These are phyloP conservation scores for Phymatocera aterrima DNA, from an alignment of 2,888 invertebrate genomes.

Conservation along the genomic window DNA sequence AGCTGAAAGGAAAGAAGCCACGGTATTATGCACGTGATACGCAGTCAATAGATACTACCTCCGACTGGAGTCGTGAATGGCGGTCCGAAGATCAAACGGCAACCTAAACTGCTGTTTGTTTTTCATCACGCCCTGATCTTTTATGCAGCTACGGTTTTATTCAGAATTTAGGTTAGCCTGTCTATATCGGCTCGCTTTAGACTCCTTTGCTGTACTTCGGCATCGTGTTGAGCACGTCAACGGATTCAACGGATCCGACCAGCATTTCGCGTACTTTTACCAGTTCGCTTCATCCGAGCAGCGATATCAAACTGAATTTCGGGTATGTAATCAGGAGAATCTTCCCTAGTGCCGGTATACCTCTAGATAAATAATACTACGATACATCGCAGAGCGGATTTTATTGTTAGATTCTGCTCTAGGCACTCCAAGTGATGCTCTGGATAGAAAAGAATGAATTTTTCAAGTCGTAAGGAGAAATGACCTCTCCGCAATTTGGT, in stretches of 20 bases:
- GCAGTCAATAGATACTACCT: slow-evolving; percentile 72
- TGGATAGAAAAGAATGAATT: no score
- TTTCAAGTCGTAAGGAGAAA: no score
- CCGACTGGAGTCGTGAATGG: slow-evolving; percentile 71
- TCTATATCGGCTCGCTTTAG: slow-evolving; percentile 46
- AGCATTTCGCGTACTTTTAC: neutral
- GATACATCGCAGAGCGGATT: neutral
- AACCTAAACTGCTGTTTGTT: slow-evolving; percentile 75
- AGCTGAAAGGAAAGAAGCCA: slow-evolving; percentile 36
- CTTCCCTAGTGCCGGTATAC: neutral
- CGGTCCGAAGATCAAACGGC: slow-evolving; percentile 74
- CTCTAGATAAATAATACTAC: neutral
- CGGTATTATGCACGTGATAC: slow-evolving; percentile 49
- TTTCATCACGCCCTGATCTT: slow-evolving; percentile 74
- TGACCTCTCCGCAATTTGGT: no score
- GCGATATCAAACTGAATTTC: neutral
- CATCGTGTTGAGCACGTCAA: neutral
- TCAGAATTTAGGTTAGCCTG: slow-evolving; percentile 73
- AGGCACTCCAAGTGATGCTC: no score
- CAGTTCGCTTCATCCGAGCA: neutral
- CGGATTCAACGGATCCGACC: slow-evolving; percentile 31
- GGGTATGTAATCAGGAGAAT: neutral
- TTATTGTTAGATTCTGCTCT: no score
- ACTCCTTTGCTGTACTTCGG: slow-evolving; percentile 37
- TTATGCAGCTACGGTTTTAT: slow-evolving; percentile 73